phyloP scores from a whole-genome alignment of 2,888 invertebrate species.

The Cancer borealis region DNA sequence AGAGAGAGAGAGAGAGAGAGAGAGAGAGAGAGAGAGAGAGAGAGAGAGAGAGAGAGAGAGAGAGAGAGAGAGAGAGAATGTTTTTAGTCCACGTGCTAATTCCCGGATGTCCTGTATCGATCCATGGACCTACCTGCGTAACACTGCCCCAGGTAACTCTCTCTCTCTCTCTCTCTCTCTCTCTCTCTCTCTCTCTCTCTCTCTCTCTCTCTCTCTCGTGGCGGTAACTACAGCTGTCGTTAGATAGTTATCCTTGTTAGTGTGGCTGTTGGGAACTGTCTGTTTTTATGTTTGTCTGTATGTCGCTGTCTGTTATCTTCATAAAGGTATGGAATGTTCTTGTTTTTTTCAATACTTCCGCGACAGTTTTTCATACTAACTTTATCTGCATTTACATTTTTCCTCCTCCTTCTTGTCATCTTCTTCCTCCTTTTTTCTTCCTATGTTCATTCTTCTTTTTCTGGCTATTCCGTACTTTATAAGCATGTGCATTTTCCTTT shows the following conservation, averaged over 20 bases:
- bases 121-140: neutral
- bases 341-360: neutral
- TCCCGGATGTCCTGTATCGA: slow-evolving; percentile 31
- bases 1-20: slow-evolving; percentile 36
- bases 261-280: neutral
- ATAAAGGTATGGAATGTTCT: neutral
- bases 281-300: neutral
- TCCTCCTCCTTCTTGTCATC: neutral
- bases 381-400: neutral
- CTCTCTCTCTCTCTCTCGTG: neutral
- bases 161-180: slow-evolving; percentile 36
- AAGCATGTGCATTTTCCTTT: too few relatives aligned
- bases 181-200: slow-evolving; percentile 10
- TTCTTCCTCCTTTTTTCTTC: neutral
- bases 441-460: too few relatives aligned
- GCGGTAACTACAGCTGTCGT: neutral
- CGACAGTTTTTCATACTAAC: neutral
- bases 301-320: neutral
- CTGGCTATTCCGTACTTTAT: too few relatives aligned
- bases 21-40: slow-evolving; percentile 18
- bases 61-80: slow-evolving; percentile 28
- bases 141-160: slow-evolving; percentile 22
- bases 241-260: neutral
- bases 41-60: neutral
- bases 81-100: slow-evolving; percentile 30